phyloP scores from a whole-genome alignment of 2,888 invertebrate genomes.

The Leptothorax acervorum region DNA sequence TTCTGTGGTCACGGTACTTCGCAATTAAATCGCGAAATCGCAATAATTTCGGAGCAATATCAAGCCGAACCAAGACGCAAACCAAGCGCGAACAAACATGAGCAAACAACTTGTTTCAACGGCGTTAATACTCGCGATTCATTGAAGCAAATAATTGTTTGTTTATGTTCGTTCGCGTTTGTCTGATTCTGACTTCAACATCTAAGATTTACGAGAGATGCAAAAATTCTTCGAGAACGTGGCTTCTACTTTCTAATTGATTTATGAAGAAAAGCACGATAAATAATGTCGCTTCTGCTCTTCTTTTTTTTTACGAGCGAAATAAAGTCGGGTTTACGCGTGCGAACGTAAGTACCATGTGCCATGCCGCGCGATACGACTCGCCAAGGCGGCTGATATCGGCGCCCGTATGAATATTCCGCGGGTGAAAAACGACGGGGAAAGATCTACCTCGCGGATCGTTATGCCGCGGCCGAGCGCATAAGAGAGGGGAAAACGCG shows the following conservation, averaged over 20 bases:
- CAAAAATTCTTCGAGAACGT: neutral
- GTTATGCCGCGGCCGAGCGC: slow-evolving; percentile 52
- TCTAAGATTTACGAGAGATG: neutral
- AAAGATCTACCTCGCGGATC: slow-evolving; percentile 63
- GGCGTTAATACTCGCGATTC: neutral
- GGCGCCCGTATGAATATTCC: slow-evolving; percentile 30
- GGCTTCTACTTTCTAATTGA: neutral
- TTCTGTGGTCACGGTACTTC: neutral
- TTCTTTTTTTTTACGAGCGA: neutral
- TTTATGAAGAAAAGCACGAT: neutral
- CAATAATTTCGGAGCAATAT: neutral
- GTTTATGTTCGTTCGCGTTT: neutral
- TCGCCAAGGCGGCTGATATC: slow-evolving; percentile 5
- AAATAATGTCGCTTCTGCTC: neutral
- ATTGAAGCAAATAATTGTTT: neutral
- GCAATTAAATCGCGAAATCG: neutral
- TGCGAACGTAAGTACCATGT: neutral
- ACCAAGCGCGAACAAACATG: neutral
- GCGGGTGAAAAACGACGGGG: slow-evolving; percentile 63
- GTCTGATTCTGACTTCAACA: neutral
- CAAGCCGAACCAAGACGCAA: neutral
- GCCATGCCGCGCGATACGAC: slow-evolving; percentile 3
- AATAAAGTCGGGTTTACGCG: neutral
- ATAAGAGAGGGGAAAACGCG: slow-evolving; percentile 45
- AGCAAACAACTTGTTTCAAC: neutral